phyloP scores from a whole-genome alignment of 2,888 invertebrate genomes.

The Pediacus dermestoides region DNA sequence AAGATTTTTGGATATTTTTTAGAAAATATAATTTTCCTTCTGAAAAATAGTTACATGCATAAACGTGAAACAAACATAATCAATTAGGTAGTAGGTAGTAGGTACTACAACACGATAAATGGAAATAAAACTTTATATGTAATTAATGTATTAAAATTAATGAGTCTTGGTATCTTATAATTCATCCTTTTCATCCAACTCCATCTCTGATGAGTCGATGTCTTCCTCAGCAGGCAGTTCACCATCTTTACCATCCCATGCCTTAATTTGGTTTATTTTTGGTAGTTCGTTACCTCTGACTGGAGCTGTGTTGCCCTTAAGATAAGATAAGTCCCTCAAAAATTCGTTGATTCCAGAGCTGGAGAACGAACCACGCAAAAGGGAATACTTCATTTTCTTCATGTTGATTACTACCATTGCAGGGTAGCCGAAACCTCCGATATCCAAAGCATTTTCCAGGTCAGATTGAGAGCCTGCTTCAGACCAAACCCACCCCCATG shows the following conservation, averaged over 20 bases:
- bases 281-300: slow-evolving; percentile 81
- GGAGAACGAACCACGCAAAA: slow-evolving; percentile 90
- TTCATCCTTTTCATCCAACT: slow-evolving; percentile 77
- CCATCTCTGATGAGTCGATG: slow-evolving; percentile 86
- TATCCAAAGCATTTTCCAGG: slow-evolving; percentile 85
- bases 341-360: slow-evolving; percentile 94
- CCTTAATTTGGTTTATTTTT: slow-evolving; percentile 59
- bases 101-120: too few species aligned
- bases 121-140: too few species aligned
- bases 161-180: too few species aligned
- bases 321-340: slow-evolving; percentile 87
- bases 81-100: too few species aligned
- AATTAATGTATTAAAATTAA: too few species aligned
- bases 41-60: too few species aligned
- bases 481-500: slow-evolving; percentile 97
- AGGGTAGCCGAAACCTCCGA: slow-evolving; percentile 98
- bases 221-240: slow-evolving; percentile 83
- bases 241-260: slow-evolving; percentile 96
- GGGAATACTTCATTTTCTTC: slow-evolving; percentile 95
- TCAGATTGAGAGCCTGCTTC: slow-evolving; percentile 84
- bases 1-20: too few species aligned
- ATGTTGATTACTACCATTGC: slow-evolving; percentile 96
- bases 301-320: slow-evolving; percentile 87
- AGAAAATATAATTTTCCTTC: too few species aligned
- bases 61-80: too few species aligned